These are phyloP conservation scores for Leucosticte australis DNA, from an alignment of 2,113 vertebrate genomes.

Conservation along the genomic window DNA sequence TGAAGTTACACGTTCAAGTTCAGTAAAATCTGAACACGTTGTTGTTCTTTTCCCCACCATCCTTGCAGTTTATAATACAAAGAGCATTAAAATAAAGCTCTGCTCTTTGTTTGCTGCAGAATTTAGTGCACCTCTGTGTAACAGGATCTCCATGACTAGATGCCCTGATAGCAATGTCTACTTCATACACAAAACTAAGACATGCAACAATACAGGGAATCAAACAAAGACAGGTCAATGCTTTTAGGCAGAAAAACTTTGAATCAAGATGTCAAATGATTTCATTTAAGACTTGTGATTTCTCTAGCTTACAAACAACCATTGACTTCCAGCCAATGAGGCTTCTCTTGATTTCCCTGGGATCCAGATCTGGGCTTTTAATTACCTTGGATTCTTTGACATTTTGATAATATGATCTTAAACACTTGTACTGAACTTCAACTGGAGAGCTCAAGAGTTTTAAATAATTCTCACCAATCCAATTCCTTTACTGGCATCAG, in stretches of 20 bases:
- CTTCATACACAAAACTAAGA: not conserved
- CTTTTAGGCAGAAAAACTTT: not conserved
- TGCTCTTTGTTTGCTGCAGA: slow-evolving; percentile 9
- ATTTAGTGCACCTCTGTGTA: not conserved
- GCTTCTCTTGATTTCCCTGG: not conserved
- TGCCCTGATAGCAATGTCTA: not conserved
- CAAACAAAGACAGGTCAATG: not conserved
- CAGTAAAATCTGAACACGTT: slow-evolving; percentile 33
- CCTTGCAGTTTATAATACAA: slow-evolving; percentile 38
- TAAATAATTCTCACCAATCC: slow-evolving; percentile 14
- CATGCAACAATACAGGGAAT: not conserved
- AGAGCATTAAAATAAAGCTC: slow-evolving; percentile 39
- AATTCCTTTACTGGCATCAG: slow-evolving; percentile 17
- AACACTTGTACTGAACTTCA: slow-evolving; percentile 43
- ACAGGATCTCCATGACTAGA: not conserved
- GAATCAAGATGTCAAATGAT: not conserved
- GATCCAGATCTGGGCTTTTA: not conserved
- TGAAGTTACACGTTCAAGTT: slow-evolving; percentile 28
- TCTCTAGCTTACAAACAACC: not conserved
- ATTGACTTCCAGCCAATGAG: not conserved
- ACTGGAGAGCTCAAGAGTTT: not conserved
- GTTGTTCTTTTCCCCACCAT: not conserved
- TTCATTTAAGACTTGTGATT: not conserved
- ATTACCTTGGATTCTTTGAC: not conserved
- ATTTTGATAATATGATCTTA: not conserved